phyloP scores from a whole-genome alignment of 2,113 vertebrate species.

The Formicarius rufipectus region DNA sequence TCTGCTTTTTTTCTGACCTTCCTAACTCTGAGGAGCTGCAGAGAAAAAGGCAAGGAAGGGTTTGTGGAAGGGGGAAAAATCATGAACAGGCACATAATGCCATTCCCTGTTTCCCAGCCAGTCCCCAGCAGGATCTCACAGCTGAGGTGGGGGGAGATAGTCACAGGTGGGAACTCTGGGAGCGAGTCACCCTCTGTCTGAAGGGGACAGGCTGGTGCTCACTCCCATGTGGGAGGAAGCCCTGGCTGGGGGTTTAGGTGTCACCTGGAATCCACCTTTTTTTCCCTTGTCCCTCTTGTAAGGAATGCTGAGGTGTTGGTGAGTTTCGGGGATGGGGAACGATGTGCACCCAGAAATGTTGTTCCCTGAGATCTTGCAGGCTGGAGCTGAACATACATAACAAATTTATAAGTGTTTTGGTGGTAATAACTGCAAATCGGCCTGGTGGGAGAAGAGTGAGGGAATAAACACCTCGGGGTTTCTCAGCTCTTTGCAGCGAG shows the following conservation, averaged over 20 bases:
- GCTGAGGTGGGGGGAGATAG: fast-evolving
- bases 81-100: not conserved
- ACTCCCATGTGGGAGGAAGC: not conserved
- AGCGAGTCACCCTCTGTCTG: not conserved
- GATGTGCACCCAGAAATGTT: fast-evolving
- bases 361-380: not conserved
- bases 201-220: not conserved
- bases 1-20: not conserved
- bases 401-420: not conserved
- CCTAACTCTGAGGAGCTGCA: not conserved
- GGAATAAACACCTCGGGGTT: not conserved
- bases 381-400: not conserved
- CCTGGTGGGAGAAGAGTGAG: not conserved
- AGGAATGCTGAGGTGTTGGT: fast-evolving
- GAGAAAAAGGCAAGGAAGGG: not conserved
- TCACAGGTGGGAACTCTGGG: fast-evolving
- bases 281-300: too few species aligned
- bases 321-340: fast-evolving
- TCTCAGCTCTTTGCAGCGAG: not conserved
- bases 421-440: slow-evolving; percentile 6
- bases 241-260: not conserved
- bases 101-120: not conserved
- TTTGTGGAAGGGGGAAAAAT: not conserved
- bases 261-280: not conserved
- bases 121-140: not conserved